These are phyloP conservation scores for Diabrotica undecimpunctata DNA, from an alignment of 1,140 invertebrate genomes.

Conservation along the genomic window DNA sequence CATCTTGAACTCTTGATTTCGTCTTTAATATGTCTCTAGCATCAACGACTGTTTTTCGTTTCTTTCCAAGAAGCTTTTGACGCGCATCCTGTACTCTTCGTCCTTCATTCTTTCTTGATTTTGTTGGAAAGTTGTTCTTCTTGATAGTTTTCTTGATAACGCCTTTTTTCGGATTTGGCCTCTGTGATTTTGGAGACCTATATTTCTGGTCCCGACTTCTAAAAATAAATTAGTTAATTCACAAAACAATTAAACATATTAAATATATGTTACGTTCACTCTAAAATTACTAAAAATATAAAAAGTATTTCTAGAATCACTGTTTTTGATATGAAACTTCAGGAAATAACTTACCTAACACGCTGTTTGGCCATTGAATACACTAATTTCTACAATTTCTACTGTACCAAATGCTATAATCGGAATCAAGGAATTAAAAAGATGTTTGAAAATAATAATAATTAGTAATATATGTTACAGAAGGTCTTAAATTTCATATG, in stretches of 20 bases:
- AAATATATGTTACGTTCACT: not conserved
- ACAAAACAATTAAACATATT: not conserved
- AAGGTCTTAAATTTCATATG: too few species aligned
- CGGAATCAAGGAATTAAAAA: too few species aligned
- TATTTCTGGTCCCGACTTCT: constrained; percentile 8
- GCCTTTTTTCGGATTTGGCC: constrained; percentile 1
- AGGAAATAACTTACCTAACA: not conserved
- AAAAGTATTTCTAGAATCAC: not conserved
- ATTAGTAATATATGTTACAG: too few species aligned
- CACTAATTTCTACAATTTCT: too few species aligned
- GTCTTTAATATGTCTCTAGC: constrained; percentile 66
- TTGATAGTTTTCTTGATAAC: constrained; percentile 2
- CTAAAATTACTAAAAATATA: not conserved
- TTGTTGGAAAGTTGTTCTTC: not conserved
- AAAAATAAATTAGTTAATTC: not conserved
- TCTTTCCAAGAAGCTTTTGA: constrained; percentile 66
- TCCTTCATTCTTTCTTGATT: not conserved
- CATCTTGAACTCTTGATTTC: constrained; percentile 61
- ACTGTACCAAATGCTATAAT: too few species aligned
- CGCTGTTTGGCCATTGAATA: not conserved
- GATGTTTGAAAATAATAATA: too few species aligned
- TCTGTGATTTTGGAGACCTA: constrained; percentile 16
- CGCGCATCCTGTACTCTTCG: constrained; percentile 56
- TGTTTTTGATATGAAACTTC: not conserved
- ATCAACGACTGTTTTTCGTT: constrained; percentile 61